Conservation (phyloP, 2,888 invertebrate species). For the Ochropacha duplaris region DNA sequence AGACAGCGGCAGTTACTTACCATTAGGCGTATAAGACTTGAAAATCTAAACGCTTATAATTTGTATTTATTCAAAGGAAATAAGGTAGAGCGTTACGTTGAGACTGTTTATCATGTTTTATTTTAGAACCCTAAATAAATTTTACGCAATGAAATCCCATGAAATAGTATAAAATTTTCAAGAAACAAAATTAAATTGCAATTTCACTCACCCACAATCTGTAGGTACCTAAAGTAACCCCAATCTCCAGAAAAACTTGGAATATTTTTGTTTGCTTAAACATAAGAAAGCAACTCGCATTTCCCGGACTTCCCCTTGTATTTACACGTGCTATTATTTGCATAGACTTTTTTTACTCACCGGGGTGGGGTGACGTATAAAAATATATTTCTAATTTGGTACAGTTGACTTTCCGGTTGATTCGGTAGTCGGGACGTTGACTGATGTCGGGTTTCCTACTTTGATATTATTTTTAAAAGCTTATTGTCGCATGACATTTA, state of each 20-base stretch:
- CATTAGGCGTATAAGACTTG: no score
- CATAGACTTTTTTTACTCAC: slow-evolving; percentile 75
- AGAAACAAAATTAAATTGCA: slow-evolving; percentile 16
- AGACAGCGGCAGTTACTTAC: no score
- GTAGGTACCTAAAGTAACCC: slow-evolving; percentile 25
- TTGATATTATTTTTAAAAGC: slow-evolving; percentile 59
- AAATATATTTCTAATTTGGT: slow-evolving; percentile 82
- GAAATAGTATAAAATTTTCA: not conserved
- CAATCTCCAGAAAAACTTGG: slow-evolving; percentile 24
- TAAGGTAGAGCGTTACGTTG: no score
- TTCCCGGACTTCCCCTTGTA: slow-evolving; percentile 64
- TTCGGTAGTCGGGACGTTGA: slow-evolving; percentile 67
- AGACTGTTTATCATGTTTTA: no score
- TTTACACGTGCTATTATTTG: slow-evolving; percentile 81
- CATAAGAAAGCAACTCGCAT: slow-evolving; percentile 27
- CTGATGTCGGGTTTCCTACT: slow-evolving; percentile 67
- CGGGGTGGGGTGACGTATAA: slow-evolving; percentile 69
- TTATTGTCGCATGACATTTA: slow-evolving; percentile 17
- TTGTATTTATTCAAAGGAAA: no score
- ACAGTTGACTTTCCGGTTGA: slow-evolving; percentile 69
- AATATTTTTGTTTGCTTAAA: slow-evolving; percentile 45
- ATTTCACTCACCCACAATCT: slow-evolving; percentile 26
- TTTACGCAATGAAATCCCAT: not conserved
- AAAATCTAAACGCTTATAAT: no score
- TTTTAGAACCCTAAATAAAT: not conserved